Evolutionary conservation across 2,888 invertebrate genomes (phyloP).

Genomic region (Folsomia candida): DNA sequence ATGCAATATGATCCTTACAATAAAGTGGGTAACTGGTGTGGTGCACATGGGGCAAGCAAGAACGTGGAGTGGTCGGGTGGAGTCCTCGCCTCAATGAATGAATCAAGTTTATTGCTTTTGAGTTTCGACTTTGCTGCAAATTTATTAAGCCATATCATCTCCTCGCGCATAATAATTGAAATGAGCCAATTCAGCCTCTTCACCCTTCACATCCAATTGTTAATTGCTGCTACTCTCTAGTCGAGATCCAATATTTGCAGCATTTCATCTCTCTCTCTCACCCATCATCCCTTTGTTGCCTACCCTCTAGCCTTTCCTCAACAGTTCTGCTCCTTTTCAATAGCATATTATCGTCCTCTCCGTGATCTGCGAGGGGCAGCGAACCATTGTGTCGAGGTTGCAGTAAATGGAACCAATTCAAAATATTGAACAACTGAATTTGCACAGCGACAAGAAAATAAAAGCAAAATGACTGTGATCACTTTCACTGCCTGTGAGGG

Average conservation of each 20-base stretch:
- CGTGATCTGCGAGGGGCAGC: too few species aligned
- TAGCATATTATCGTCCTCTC: too few species aligned
- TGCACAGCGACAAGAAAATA: background rate
- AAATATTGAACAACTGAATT: background rate
- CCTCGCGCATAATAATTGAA: background rate
- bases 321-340: too few species aligned
- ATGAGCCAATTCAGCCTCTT: background rate
- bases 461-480: background rate
- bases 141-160: background rate
- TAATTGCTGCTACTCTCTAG: background rate
- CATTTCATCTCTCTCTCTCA: background rate
- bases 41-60: too few species aligned
- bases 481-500: constrained; percentile 1
- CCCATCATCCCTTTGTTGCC: background rate
- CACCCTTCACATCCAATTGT: constrained; percentile 1
- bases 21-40: background rate
- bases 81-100: background rate
- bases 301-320: too few species aligned
- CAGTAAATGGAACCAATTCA: background rate
- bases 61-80: background rate
- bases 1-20: background rate
- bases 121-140: background rate
- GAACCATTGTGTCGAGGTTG: background rate
- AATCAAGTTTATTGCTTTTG: background rate
- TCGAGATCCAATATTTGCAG: background rate